Evolutionary conservation across 2,797 vertebrate species (phyloP), one percentile per base, ranked within the genome.

Genomic region (Varecia variegata): DNA sequence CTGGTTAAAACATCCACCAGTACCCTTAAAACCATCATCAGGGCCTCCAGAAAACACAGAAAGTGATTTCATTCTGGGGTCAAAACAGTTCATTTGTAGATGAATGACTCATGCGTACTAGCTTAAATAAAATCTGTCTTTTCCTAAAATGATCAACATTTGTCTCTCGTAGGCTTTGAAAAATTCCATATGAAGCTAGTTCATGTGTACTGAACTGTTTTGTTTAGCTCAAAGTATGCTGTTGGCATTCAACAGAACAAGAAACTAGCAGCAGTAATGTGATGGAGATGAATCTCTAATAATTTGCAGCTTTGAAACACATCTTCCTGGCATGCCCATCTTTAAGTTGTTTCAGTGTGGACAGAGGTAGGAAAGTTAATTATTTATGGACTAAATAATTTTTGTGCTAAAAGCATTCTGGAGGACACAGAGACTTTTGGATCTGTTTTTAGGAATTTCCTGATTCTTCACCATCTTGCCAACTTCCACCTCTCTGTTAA

Each of bases 51-150:
- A 92, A 68, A 62, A 47, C 25, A 56, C 6, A 88, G 14, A 87
- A 83, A 84, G 25, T 45, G 43, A 71, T 23, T 84, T 89, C 35
- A 84, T 71, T 89, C 17, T 47, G 2, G 13, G 47, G 54, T 38
- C 70, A 11, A 50, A 71, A 43, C 25, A 56, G n/a, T 40, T 50
- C 38, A 62, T 40, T 67, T 4, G 17, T 30, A 87, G 68, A 86
- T 54, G 23, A 52, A 85, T 65, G 25, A 74, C 23, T 52, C 47
- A 27, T 18, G 68, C 15, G 50, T 30, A 76, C 25, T 4, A 92
- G n/a, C 4, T 88, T 89, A 27, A 77, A 82, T 89, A 27, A 77
- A 82, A 92, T 81, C 30, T 65, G 13, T 95, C 43, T 92, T 94
- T 89, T 52, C 43, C 25, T 54, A 47, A 96, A 94, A 74, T 5